Percentiles rank a stretch among this genome's conserved stretches.
Evolutionary conservation across 2,797 vertebrate species (phyloP).

Genomic region (Epinephelus malabaricus): DNA sequence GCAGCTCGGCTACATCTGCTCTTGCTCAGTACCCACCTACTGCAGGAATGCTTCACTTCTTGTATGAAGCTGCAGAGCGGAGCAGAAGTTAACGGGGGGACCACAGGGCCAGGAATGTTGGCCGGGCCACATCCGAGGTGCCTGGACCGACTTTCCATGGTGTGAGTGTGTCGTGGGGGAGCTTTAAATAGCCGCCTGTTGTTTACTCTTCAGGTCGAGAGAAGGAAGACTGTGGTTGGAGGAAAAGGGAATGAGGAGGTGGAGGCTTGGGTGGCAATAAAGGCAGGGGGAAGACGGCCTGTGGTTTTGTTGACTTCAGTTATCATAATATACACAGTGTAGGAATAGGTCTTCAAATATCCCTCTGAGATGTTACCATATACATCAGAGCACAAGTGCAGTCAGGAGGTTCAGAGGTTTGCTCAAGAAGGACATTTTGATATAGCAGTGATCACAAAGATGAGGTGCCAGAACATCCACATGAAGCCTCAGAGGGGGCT

Average conservation of each 20-base stretch:
- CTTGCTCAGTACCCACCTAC: constrained; percentile 48
- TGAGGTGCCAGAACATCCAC: neutral
- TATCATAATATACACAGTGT: constrained; percentile 16
- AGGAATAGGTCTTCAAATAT: constrained; percentile 7
- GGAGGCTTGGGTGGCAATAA: constrained; percentile 34
- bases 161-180: constrained; percentile 74
- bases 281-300: constrained; percentile 5
- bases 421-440: neutral
- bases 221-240: constrained; percentile 52
- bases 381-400: neutral
- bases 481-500: no score
- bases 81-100: constrained; percentile 56
- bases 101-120: constrained; percentile 76
- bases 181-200: constrained; percentile 84
- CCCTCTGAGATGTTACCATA: constrained; percentile 16
- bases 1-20: constrained; percentile 43
- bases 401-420: constrained; percentile 4
- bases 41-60: constrained; percentile 59
- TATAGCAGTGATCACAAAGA: neutral
- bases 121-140: constrained; percentile 75
- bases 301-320: constrained; percentile 21
- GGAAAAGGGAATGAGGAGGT: constrained; percentile 25
- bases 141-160: constrained; percentile 85
- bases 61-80: constrained; percentile 20
- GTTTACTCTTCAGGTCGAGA: constrained; percentile 76